Evolutionary conservation across 2,888 invertebrate genomes (phyloP).

Genomic region (Lycia hirtaria): DNA sequence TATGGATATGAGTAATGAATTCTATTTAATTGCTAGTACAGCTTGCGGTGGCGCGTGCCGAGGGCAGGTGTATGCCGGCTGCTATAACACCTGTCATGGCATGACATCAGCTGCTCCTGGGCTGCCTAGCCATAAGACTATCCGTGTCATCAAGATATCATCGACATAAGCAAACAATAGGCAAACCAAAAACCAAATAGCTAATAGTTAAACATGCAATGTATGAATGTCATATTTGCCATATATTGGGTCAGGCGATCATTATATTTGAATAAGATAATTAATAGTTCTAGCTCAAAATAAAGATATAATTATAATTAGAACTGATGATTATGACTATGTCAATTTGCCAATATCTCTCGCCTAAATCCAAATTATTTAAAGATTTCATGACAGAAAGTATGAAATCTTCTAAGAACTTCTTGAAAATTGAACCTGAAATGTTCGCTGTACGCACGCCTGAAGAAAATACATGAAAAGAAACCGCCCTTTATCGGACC

Average conservation of each 20-base stretch:
- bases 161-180: constrained; percentile 12
- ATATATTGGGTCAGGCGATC: neutral
- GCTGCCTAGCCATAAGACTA: constrained; percentile 53
- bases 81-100: constrained; percentile 81
- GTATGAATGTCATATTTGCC: neutral
- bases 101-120: constrained; percentile 75
- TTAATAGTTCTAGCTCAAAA: no score
- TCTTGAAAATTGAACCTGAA: neutral
- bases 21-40: constrained; percentile 69
- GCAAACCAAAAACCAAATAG: neutral
- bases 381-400: neutral
- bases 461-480: constrained; percentile 4
- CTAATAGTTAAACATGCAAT: constrained; percentile 18
- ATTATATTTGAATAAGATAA: neutral
- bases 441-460: neutral
- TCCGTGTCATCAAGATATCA: constrained; percentile 16
- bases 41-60: constrained; percentile 79
- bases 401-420: neutral
- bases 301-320: neutral
- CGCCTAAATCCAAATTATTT: neutral
- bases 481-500: constrained; percentile 29
- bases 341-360: neutral
- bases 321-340: neutral
- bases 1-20: constrained; percentile 59
- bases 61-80: constrained; percentile 79